A percentile compares a stretch with the other conserved stretches of the same genome.
Conservation (phyloP, 2,113 vertebrate species). For the Tychaedon coryphoeus region DNA sequence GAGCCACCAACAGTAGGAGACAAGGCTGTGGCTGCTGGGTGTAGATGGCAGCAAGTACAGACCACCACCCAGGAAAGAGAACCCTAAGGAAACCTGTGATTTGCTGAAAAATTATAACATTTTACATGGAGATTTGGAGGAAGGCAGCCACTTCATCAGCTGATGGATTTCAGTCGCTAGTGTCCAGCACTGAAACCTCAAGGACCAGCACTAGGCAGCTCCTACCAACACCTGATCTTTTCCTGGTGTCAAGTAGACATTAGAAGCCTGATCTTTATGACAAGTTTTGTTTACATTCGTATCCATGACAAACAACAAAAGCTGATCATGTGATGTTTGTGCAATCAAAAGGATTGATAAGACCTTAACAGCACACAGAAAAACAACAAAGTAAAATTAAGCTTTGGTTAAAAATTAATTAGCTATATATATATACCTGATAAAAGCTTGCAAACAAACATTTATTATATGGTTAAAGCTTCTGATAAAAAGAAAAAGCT, state of each 20-base stretch:
- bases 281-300: neutral
- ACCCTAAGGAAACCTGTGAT: neutral
- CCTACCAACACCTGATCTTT: neutral
- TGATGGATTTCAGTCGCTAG: neutral
- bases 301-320: neutral
- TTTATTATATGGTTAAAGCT: neutral
- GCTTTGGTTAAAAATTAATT: slow-evolving; percentile 46
- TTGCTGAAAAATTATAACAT: neutral
- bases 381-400: neutral
- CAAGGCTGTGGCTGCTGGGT: neutral
- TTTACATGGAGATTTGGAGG: neutral
- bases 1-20: neutral
- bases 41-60: neutral
- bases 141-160: neutral
- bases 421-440: neutral
- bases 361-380: neutral
- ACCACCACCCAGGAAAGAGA: neutral
- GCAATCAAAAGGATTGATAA: slow-evolving; percentile 2
- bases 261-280: neutral
- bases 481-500: neutral
- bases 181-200: neutral
- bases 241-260: neutral
- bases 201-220: neutral
- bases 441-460: neutral
- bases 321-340: neutral